phyloP scores from a whole-genome alignment of 2,888 invertebrate species.

The Clanis bilineata region DNA sequence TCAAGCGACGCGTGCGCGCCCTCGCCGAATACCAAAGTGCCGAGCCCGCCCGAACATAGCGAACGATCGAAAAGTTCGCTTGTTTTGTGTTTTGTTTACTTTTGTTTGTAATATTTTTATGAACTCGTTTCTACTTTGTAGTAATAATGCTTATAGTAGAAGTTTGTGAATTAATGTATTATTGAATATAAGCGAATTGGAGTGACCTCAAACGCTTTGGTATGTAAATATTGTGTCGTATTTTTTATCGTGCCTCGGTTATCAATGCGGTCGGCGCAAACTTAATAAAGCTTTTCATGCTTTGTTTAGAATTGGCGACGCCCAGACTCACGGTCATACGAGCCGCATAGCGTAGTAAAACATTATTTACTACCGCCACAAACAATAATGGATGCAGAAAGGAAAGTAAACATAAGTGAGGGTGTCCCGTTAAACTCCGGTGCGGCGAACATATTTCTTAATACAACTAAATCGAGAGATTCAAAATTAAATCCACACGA shows the following conservation, averaged over 20 bases:
- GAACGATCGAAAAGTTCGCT: constrained; percentile 47
- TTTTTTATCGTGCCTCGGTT: constrained; percentile 60
- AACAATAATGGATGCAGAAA: constrained; percentile 65
- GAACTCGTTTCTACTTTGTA: constrained; percentile 37
- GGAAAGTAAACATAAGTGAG: constrained; percentile 67
- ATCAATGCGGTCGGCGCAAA: constrained; percentile 61
- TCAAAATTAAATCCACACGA: constrained; percentile 61
- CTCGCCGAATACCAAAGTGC: constrained; percentile 33
- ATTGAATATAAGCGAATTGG: background rate
- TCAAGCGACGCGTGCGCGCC: constrained; percentile 58
- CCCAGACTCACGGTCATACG: constrained; percentile 57
- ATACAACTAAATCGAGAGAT: constrained; percentile 58
- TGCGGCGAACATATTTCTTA: constrained; percentile 73
- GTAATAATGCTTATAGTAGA: background rate
- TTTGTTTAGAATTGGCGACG: constrained; percentile 74
- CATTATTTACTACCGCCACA: constrained; percentile 29
- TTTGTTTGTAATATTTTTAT: constrained; percentile 43
- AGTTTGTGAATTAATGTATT: constrained; percentile 18
- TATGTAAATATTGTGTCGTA: constrained; percentile 49
- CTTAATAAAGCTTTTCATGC: constrained; percentile 70
- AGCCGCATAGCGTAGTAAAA: constrained; percentile 49
- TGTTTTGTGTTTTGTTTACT: constrained; percentile 57
- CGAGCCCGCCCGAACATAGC: constrained; percentile 34
- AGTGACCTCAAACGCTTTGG: constrained; percentile 30
- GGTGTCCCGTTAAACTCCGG: constrained; percentile 71